Base-by-base conservation (phyloP, 2,797 vertebrate species). In the Cyclopterus lumpus region DNA sequence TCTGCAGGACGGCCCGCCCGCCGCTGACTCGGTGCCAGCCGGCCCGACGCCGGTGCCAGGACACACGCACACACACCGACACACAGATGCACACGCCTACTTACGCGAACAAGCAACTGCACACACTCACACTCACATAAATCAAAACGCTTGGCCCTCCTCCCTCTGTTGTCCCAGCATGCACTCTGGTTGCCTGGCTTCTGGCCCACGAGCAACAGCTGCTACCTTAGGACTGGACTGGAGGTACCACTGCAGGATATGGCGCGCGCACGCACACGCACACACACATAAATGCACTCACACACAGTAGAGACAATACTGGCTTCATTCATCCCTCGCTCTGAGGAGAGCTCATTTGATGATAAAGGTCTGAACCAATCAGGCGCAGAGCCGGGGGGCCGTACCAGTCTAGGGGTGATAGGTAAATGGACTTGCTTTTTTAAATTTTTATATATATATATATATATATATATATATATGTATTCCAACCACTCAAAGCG, bases 131-230 rank as follows among this genome's bases (percentile, higher is more conserved):
- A 28, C 77, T 66, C 80, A 73, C 86, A 85, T 71, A 81, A 80
- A 90, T 86, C 87, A 87, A 86, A n/a, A 84, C 36, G 71, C 71
- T 80, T 86, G 85, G 87, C 86, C 73, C 86, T 81, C 67, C 71
- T 87, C 65, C 8, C 10, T 79, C 69, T 67, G 73, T 38, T 62
- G 60, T 62, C 60, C 60, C 60, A 62, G 60, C 38, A 62, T 62
- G 60, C 60, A 62, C 38, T 38, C 60, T 62, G 60, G 60, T 62
- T 62, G 44, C 60, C 60, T 62, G 60, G 60, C 60, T 44, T 38
- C 38, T 26, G 60, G 18, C 60, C 90, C 83, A 82, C 61, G 51
- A 89, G 85, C 86, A 92, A 86, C 92, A 93, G 91, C 91, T 91
- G 93, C 88, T 89, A 66, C 80, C 84, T 77, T 74, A 86, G 80